phyloP scores from a whole-genome alignment of 2,888 invertebrate genomes.

The Netelia virgata region DNA sequence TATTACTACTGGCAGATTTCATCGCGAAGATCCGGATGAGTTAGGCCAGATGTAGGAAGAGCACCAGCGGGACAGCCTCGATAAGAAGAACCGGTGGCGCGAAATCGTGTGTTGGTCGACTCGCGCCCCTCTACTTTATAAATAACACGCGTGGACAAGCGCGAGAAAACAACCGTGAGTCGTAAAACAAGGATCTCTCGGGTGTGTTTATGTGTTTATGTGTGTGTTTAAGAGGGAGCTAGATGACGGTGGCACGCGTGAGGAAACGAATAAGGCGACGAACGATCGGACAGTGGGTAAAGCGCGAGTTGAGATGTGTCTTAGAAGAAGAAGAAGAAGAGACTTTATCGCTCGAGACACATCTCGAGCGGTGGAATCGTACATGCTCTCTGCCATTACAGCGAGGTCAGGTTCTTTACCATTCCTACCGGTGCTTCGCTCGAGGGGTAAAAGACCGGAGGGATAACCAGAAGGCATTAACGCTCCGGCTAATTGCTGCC shows the following conservation, averaged over 20 bases:
- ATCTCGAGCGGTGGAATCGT: conserved; percentile 49
- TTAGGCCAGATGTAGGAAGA: not conserved
- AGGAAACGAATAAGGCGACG: conserved; percentile 14
- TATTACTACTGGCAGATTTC: not conserved
- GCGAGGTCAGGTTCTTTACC: conserved; percentile 75
- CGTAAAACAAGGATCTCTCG: not conserved
- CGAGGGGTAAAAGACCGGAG: conserved; percentile 10
- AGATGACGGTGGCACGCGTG: conserved; percentile 4
- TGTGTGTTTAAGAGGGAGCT: conserved; percentile 1
- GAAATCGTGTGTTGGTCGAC: not conserved
- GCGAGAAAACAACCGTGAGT: conserved; percentile 8
- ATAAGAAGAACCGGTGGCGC: conserved; percentile 14
- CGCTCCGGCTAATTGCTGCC: conserved; percentile 79
- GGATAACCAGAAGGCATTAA: conserved; percentile 80
- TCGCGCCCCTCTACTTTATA: conserved; percentile 4
- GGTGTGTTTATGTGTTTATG: not conserved
- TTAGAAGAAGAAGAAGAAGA: conserved; percentile 54
- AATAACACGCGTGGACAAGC: conserved; percentile 31
- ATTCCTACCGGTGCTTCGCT: conserved; percentile 55
- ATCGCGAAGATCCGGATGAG: conserved; percentile 15
- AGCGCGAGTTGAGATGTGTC: conserved; percentile 34
- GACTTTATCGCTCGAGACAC: conserved; percentile 54
- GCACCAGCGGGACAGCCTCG: not conserved
- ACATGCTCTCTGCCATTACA: conserved; percentile 72
- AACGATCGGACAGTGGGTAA: conserved; percentile 38